Evolutionary conservation across 2,888 invertebrate genomes (phyloP).

Genomic region (Fabriciana adippe): DNA sequence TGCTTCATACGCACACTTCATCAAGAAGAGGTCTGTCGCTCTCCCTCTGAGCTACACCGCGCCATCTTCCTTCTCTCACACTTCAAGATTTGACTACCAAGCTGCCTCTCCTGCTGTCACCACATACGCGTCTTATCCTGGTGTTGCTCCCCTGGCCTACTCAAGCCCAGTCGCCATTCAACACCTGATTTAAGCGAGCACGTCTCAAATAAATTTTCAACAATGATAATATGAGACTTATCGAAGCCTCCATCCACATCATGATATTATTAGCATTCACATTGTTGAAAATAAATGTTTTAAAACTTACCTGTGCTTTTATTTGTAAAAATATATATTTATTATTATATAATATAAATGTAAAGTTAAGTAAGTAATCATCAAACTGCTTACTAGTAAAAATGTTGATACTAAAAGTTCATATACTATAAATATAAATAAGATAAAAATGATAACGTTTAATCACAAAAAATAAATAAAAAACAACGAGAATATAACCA

Average conservation of each 20-base stretch:
- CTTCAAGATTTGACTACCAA: conserved; percentile 53
- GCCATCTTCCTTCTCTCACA: conserved; percentile 45
- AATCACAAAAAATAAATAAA: too few species aligned
- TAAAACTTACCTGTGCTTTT: background rate
- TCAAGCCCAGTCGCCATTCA: conserved; percentile 28
- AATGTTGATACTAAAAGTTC: too few species aligned
- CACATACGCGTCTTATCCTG: conserved; percentile 6
- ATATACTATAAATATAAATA: too few species aligned
- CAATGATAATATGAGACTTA: background rate
- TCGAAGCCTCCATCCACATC: background rate
- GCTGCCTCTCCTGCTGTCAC: conserved; percentile 47
- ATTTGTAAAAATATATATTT: background rate
- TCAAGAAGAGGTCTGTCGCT: conserved; percentile 43
- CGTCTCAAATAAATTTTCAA: background rate
- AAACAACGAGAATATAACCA: too few species aligned
- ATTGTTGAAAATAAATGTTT: conserved; percentile 13
- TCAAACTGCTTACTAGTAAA: background rate
- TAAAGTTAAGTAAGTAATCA: background rate
- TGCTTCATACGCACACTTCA: conserved; percentile 40
- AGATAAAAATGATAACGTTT: too few species aligned
- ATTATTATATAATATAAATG: background rate
- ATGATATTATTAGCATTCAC: conserved; percentile 8
- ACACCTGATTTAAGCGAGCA: background rate
- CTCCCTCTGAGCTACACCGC: conserved; percentile 29
- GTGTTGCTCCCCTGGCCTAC: conserved; percentile 44